phyloP scores from a whole-genome alignment of 2,888 invertebrate species.

The Trachelus tabidus region DNA sequence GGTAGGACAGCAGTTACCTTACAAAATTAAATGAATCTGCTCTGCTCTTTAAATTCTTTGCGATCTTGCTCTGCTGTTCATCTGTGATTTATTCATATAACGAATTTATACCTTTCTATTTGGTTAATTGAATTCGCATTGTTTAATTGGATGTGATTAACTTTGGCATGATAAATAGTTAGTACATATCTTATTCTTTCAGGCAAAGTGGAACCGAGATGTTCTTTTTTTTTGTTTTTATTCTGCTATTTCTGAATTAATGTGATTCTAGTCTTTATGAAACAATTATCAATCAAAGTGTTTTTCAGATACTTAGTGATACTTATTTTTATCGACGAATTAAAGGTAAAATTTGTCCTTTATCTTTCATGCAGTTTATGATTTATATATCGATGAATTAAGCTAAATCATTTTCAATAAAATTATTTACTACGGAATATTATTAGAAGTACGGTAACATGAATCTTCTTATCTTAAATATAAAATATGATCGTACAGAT shows the following conservation, averaged over 20 bases:
- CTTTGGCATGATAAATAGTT: not conserved
- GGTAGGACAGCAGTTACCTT: conserved; percentile 40
- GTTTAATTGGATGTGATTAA: not conserved
- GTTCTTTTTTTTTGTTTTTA: not conserved
- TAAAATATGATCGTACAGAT: not conserved
- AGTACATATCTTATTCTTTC: not conserved
- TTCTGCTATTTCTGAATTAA: not conserved
- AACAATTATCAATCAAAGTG: not conserved
- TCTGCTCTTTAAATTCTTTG: not conserved
- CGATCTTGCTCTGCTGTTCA: not conserved
- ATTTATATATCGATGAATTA: not conserved
- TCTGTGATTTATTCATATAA: conserved; percentile 20
- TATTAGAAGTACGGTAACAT: not conserved
- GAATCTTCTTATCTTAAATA: not conserved
- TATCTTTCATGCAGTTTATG: not conserved
- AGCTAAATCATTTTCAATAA: not conserved
- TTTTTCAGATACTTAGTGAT: not conserved
- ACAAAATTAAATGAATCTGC: not conserved
- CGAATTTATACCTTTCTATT: conserved; percentile 3
- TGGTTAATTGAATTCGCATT: not conserved
- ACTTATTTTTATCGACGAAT: not conserved
- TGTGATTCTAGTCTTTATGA: not conserved
- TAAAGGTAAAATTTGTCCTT: not conserved
- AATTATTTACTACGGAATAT: not conserved
- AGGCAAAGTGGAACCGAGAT: not conserved